These are phyloP conservation scores for Orthosia gothica DNA, from an alignment of 2,888 invertebrate species.

Conservation along the genomic window DNA sequence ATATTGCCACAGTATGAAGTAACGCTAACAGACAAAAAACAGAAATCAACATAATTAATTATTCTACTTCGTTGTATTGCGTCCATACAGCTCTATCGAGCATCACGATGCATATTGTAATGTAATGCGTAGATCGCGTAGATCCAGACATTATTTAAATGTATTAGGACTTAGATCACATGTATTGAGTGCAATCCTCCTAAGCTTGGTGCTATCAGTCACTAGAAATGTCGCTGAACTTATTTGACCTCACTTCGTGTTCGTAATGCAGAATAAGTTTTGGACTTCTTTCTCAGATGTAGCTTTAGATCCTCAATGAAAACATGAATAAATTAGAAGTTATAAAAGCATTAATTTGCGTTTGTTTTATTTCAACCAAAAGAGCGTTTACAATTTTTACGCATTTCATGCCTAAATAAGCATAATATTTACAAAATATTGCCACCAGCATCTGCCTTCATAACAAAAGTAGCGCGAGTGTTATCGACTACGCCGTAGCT, in stretches of 20 bases:
- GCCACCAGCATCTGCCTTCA: neutral
- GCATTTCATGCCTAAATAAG: too few species aligned
- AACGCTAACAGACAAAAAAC: neutral
- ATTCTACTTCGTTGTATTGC: conserved; percentile 21
- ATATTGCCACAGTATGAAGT: neutral
- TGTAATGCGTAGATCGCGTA: conserved; percentile 3
- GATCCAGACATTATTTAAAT: neutral
- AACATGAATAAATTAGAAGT: too few species aligned
- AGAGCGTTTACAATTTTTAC: too few species aligned
- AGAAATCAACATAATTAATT: conserved; percentile 23
- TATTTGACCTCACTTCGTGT: neutral
- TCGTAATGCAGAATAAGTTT: conserved; percentile 7
- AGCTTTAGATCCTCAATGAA: neutral
- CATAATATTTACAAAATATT: neutral
- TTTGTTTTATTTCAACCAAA: too few species aligned
- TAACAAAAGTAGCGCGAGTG: conserved; percentile 10
- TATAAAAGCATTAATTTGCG: neutral
- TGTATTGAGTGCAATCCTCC: neutral
- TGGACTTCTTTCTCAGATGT: neutral
- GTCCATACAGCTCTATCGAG: conserved; percentile 1
- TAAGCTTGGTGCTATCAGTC: neutral
- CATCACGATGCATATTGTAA: neutral
- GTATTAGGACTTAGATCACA: neutral
- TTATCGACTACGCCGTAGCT: conserved; percentile 44
- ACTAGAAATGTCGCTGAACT: neutral